These are phyloP conservation scores for Lepidostoma basale DNA, from an alignment of 1,140 invertebrate species.

Conservation along the genomic window DNA sequence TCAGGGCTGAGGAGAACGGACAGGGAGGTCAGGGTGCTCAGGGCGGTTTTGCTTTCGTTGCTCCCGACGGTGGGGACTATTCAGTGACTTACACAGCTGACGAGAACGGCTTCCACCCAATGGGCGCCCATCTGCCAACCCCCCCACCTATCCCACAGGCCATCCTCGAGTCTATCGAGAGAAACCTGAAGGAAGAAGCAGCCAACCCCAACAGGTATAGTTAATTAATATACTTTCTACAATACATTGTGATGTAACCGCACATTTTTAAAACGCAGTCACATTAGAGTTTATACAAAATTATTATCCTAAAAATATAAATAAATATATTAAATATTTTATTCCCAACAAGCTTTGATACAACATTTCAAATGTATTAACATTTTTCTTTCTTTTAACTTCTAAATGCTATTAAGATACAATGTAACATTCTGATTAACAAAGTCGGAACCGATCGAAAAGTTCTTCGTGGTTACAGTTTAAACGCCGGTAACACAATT, in stretches of 20 bases:
- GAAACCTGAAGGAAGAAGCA: conserved; percentile 41
- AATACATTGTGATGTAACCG: neutral
- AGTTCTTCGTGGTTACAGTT: no score
- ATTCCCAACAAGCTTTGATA: no score
- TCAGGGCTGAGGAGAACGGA: conserved; percentile 46
- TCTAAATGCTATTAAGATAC: no score
- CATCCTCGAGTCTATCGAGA: conserved; percentile 55
- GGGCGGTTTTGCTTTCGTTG: conserved; percentile 76
- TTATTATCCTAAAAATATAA: no score
- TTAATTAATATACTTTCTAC: neutral
- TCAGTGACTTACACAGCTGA: conserved; percentile 77
- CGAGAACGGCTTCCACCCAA: conserved; percentile 78
- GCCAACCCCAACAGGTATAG: conserved; percentile 1
- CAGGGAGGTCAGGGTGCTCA: conserved; percentile 64
- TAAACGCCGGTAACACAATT: no score
- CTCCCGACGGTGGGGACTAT: conserved; percentile 73
- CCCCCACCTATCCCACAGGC: conserved; percentile 74
- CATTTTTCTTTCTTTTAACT: no score
- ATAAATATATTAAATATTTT: no score
- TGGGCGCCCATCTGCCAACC: conserved; percentile 76
- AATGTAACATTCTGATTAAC: no score
- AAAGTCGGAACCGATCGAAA: no score
- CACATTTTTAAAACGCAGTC: no score
- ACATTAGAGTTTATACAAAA: no score
- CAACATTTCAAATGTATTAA: no score